Evolutionary conservation across 1,140 invertebrate genomes (phyloP), one percentile per base, ranked within the genome.

Genomic region (Magallana gigas): DNA sequence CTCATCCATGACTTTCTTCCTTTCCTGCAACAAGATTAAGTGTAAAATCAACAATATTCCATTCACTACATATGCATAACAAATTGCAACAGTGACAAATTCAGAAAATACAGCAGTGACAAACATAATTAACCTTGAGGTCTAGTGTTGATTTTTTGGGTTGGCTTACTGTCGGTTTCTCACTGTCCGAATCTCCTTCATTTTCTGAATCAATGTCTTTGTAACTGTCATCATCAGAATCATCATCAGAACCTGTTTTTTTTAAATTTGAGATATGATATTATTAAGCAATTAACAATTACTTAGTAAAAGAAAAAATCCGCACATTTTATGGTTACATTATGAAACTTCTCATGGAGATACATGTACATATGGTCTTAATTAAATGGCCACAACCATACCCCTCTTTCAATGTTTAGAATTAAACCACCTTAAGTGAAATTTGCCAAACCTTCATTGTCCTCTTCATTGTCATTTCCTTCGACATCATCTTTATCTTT

Each of bases 1-100:
- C 92, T 95, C 95, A 88, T 97, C 96, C 80, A 90, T 91, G 71
- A 91, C 88, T 86, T 89, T 85, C 64, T 90, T 88, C 85, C 90
- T 91, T 86, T 90, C 90, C 92, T 92, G 62, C 57, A 36, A 85
- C 80, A 81, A 59, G 48, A 56, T 14, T 62, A 14, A 18, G 14
- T 48, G 36, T 48, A 48, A 48, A 48, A 48, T 48, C 36, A 48
- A 48, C 36, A 48, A 0, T 0, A 48, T 48, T 48, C 36, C 3
- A 4, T 48, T 48, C 36, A 5, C 36, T 5, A 48, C 36, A 48
- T 48, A 48, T 48, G 36, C 36, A 48, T 48, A 4, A 48, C 5
- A 48, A 48, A 0, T 3, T 48, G 36, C 3, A 0, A 48, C 1
- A 48, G 36, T 48, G 36, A 48, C 36, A 0, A 62, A 9, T 14